Evolutionary conservation across 2,113 vertebrate genomes (phyloP).

Genomic region (Lophochroa leadbeateri): DNA sequence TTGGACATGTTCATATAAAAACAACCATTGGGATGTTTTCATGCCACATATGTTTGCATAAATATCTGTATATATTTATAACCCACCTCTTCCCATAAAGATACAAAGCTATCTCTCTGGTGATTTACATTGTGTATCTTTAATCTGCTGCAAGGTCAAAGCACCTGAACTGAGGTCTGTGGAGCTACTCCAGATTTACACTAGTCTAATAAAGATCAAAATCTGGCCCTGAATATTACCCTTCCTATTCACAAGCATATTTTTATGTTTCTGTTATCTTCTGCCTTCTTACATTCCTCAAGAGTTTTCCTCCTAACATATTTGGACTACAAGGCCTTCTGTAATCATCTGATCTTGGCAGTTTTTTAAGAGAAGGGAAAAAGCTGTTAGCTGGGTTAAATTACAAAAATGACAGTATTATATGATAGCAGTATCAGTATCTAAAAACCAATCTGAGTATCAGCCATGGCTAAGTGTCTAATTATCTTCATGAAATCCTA

Average conservation of each 20-base stretch:
- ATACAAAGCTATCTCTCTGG: background rate
- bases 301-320: conserved; percentile 44
- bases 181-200: conserved; percentile 60
- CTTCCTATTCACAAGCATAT: conserved; percentile 25
- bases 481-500: background rate
- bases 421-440: background rate
- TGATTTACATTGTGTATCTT: conserved; percentile 22
- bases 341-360: conserved; percentile 23
- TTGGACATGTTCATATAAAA: background rate
- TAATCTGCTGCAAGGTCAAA: conserved; percentile 46
- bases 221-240: conserved; percentile 36
- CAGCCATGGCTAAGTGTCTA: background rate
- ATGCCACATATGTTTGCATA: conserved; percentile 5
- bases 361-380: background rate
- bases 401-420: background rate
- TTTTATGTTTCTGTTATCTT: conserved; percentile 56
- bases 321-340: conserved; percentile 18
- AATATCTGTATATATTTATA: conserved; percentile 17
- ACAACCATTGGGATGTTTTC: background rate
- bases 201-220: conserved; percentile 57
- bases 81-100: conserved; percentile 4
- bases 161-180: conserved; percentile 27
- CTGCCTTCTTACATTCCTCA: conserved; percentile 47
- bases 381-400: background rate
- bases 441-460: background rate